Conservation (phyloP, 92 coral and sea anemone genomes). For the Palythoa caribaeorum region DNA sequence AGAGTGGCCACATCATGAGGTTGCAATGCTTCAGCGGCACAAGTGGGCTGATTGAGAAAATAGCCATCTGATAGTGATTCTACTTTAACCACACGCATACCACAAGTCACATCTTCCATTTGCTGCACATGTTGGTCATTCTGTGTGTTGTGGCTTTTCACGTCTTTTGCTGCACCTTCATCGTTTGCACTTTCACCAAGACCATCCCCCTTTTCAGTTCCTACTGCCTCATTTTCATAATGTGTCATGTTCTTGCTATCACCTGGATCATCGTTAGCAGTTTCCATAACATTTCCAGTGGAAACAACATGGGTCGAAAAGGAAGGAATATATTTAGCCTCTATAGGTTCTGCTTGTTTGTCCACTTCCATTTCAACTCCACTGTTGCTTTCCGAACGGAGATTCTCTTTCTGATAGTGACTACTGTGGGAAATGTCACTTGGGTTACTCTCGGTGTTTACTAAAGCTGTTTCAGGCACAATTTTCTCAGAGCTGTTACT, state of each 20-base stretch:
- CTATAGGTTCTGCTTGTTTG: background rate
- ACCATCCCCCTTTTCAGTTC: background rate
- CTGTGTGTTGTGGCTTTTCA: background rate
- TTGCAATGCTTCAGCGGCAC: background rate
- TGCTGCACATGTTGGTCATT: background rate
- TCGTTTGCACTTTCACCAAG: background rate
- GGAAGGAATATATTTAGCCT: background rate
- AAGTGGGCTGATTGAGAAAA: background rate
- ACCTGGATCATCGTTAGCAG: background rate
- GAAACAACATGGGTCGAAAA: background rate
- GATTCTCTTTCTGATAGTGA: background rate
- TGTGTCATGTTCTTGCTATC: background rate
- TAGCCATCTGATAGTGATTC: background rate
- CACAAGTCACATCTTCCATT: constrained; percentile 8
- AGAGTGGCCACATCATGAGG: background rate
- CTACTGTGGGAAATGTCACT: background rate
- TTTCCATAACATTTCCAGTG: background rate
- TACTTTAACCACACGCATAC: constrained; percentile 21
- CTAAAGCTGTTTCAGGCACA: background rate
- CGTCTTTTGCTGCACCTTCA: background rate
- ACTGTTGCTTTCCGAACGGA: background rate
- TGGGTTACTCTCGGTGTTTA: background rate
- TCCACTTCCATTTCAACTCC: constrained; percentile 28
- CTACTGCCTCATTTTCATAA: background rate
- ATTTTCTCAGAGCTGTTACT: background rate